Evolutionary conservation across 2,113 vertebrate species (phyloP), one percentile per base, ranked within the genome.

Genomic region (Candoia aspera): DNA sequence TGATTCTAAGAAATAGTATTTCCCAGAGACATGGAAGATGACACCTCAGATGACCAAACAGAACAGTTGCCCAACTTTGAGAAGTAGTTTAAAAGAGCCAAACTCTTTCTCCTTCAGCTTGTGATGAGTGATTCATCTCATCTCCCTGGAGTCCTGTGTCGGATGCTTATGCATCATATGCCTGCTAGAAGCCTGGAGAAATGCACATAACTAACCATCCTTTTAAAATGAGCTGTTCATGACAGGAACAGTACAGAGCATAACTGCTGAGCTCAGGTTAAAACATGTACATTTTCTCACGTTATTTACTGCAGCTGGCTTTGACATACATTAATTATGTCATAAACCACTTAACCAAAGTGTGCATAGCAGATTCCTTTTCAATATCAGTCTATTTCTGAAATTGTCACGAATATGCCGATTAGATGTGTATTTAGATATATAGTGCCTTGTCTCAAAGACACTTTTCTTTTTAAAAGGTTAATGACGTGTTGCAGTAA

Each of bases 231-330:
- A 87, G 29, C 24, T 73, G n/a, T 11, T 46, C 53, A 57, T 68
- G 89, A 85, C 26, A 90, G 6, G 15, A 46, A 88, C 10, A 23
- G 29, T 53, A 24, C 15, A 84, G 58, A 4, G 2, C 5, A 6
- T 9, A 19, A 6, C 8, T 79, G 23, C 0, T 0, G 6, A 11
- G 19, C 0, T 49, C 37, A 3, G 86, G 8, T 19, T 91, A 37
- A 8, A 92, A 58, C 1, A 4, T 55, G 53, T 37, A 13, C 10
- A 73, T 19, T 87, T 73, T 73, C 46, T 58, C 83, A 64, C 9
- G 1, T 62, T 79, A 21, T n/a, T 53, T 37, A 62, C 29, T 29
- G 46, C 29, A 24, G 46, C 55, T 91, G 42, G 6, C 5, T 54
- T 62, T 86, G 42, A 19, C 23, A 29, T 46, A 6, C 23, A 88